A percentile compares a stretch with the other conserved stretches of the same genome.
phyloP scores from a whole-genome alignment of 2,113 vertebrate genomes.

The Antechinus stuartii region DNA sequence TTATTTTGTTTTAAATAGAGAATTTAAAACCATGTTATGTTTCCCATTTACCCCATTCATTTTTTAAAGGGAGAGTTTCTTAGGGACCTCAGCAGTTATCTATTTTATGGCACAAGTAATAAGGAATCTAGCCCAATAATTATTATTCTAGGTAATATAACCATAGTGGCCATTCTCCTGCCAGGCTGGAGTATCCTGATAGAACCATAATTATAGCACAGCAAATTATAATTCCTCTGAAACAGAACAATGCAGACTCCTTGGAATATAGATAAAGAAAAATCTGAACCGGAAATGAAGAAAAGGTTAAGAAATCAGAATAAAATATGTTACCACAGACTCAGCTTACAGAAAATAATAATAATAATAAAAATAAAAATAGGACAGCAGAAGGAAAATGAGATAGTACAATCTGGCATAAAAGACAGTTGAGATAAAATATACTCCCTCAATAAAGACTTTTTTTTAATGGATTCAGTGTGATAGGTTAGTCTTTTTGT shows the following conservation, averaged over 20 bases:
- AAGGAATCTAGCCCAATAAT: conserved; percentile 55
- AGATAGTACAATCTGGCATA: background rate
- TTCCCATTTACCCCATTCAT: background rate
- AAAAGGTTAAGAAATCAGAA: conserved; percentile 51
- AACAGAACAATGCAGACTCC: conserved; percentile 45
- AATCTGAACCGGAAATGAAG: conserved; percentile 33
- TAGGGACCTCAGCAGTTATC: conserved; percentile 43
- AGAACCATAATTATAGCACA: conserved; percentile 48
- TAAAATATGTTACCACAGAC: conserved; percentile 2
- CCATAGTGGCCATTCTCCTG: conserved; percentile 16
- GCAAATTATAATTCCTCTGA: conserved; percentile 49
- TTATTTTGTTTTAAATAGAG: background rate
- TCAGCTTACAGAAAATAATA: conserved; percentile 2
- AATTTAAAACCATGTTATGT: background rate
- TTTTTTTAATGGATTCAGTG: conserved; percentile 46
- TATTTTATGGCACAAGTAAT: conserved; percentile 42
- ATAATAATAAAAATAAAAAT: background rate
- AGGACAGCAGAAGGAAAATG: conserved; percentile 7
- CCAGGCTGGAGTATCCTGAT: conserved; percentile 8
- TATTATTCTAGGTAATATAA: conserved; percentile 37
- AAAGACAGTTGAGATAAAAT: conserved; percentile 37
- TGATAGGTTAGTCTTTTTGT: conserved; percentile 46
- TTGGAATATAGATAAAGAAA: conserved; percentile 39
- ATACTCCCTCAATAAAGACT: background rate
- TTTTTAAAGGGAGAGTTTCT: background rate